Evolutionary conservation across 2,888 invertebrate species (phyloP).

Genomic region (Lycaena phlaeas): DNA sequence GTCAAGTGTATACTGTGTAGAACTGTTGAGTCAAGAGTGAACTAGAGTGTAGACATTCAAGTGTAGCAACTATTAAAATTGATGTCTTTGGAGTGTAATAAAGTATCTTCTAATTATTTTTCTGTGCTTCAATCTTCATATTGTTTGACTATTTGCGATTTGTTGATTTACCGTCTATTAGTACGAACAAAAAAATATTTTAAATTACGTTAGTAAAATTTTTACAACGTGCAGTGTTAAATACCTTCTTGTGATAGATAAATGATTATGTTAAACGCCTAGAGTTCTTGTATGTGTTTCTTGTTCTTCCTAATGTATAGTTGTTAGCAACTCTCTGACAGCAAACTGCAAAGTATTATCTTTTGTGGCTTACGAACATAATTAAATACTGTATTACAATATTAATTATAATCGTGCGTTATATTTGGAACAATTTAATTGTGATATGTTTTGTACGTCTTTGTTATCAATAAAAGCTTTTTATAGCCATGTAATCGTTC

Average conservation of each 20-base stretch:
- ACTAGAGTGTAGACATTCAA: too few relatives aligned
- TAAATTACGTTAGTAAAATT: neutral
- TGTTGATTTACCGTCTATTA: neutral
- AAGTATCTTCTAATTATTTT: too few relatives aligned
- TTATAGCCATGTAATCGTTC: conserved; percentile 3
- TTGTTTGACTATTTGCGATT: too few relatives aligned
- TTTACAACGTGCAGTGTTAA: neutral
- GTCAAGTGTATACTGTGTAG: too few relatives aligned
- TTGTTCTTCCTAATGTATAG: too few relatives aligned
- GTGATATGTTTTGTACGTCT: conserved; percentile 3
- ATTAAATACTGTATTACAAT: neutral
- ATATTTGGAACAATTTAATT: neutral
- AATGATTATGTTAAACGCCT: neutral
- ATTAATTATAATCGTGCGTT: neutral
- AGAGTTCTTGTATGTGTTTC: neutral
- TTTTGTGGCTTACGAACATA: neutral
- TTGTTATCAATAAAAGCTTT: conserved; percentile 3
- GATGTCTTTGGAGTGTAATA: neutral
- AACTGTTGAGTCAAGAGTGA: too few relatives aligned
- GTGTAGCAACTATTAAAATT: neutral
- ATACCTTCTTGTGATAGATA: neutral
- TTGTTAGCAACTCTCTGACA: neutral
- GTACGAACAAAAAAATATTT: neutral
- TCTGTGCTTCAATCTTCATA: too few relatives aligned
- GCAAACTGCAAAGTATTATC: neutral